These are phyloP conservation scores for Forbesichthys papilliferus DNA, from an alignment of 2,113 vertebrate species.

Conservation along the genomic window DNA sequence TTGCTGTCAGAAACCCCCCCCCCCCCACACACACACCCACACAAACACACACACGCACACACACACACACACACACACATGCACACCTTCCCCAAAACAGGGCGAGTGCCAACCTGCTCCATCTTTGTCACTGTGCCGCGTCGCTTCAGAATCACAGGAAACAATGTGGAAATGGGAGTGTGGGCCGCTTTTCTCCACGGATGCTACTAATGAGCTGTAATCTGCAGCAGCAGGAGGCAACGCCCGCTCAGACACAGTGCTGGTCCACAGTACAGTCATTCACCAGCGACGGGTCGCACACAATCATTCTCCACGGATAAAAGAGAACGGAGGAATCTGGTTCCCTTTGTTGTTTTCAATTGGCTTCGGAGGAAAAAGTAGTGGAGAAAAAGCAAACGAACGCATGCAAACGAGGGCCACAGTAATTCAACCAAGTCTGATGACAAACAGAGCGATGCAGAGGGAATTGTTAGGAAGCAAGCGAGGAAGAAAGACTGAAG, in stretches of 20 bases:
- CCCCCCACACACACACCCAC: slow-evolving; percentile 20
- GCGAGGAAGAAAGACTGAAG: not conserved
- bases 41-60: slow-evolving; percentile 9
- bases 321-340: slow-evolving; percentile 21
- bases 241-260: slow-evolving; percentile 55
- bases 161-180: slow-evolving; percentile 49
- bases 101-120: slow-evolving; percentile 37
- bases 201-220: slow-evolving; percentile 73
- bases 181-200: slow-evolving; percentile 54
- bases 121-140: slow-evolving; percentile 38
- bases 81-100: not conserved
- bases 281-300: slow-evolving; percentile 37
- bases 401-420: too few species aligned
- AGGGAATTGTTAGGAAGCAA: slow-evolving; percentile 10
- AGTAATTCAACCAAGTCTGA: too few species aligned
- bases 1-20: slow-evolving; percentile 26
- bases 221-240: slow-evolving; percentile 66
- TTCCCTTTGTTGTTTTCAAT: too few species aligned
- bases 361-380: too few species aligned
- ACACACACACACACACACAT: slow-evolving; percentile 9
- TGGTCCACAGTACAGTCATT: slow-evolving; percentile 48
- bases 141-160: slow-evolving; percentile 43
- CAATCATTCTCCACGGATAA: slow-evolving; percentile 47
- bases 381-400: too few species aligned
- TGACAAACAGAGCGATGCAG: too few species aligned